These are phyloP conservation scores for Chelidonichthys spinosus DNA, from an alignment of 2,797 vertebrate species.

Conservation along the genomic window DNA sequence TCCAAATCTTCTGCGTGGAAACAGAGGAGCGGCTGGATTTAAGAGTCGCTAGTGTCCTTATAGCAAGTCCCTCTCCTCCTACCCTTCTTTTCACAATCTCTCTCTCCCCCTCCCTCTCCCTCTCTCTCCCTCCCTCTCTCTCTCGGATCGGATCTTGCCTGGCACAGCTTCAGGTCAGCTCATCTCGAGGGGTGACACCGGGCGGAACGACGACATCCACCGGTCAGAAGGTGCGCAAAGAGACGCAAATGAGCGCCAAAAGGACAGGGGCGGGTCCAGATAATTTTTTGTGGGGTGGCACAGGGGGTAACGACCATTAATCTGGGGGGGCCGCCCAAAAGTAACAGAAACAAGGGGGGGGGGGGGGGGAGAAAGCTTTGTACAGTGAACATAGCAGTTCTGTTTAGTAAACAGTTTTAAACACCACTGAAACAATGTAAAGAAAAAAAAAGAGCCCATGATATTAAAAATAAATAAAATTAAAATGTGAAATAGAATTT, in stretches of 20 bases:
- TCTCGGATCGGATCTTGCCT: conserved; percentile 74
- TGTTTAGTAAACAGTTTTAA: too few relatives aligned
- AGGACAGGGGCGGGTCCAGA: too few relatives aligned
- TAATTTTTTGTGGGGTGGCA: too few relatives aligned
- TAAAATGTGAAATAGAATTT: too few relatives aligned
- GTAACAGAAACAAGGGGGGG: too few relatives aligned
- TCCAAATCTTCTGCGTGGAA: conserved; percentile 69
- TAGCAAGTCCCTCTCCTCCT: conserved; percentile 72
- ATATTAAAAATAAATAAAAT: too few relatives aligned
- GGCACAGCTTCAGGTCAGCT: conserved; percentile 84
- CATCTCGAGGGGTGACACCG: conserved; percentile 84
- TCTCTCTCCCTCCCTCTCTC: conserved; percentile 3
- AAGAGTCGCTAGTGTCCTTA: conserved; percentile 72
- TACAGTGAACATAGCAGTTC: too few relatives aligned
- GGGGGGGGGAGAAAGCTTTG: too few relatives aligned
- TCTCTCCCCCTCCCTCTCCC: conserved; percentile 37
- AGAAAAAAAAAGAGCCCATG: too few relatives aligned
- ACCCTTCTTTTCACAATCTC: conserved; percentile 59
- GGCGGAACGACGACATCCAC: conserved; percentile 90
- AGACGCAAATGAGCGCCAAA: not conserved
- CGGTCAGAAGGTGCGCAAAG: conserved; percentile 72
- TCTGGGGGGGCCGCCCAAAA: too few relatives aligned
- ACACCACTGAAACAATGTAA: too few relatives aligned
- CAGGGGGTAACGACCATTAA: too few relatives aligned
- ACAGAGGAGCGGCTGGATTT: conserved; percentile 68